Conservation (phyloP, 2,888 invertebrate species). For the Noctua janthina region DNA sequence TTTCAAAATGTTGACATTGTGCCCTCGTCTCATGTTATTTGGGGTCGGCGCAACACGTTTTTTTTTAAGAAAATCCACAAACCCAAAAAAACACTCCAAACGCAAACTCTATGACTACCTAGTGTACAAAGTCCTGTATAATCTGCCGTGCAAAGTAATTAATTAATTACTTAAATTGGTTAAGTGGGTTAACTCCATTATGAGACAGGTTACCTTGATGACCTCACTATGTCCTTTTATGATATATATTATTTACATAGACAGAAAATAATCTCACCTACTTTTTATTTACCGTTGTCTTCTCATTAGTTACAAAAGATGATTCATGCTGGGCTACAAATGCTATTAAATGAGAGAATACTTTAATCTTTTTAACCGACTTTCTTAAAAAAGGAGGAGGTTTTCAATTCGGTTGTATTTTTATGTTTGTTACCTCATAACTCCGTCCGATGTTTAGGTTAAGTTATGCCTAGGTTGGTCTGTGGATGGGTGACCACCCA, state of each 20-base stretch:
- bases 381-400: no score
- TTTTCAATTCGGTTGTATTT: no score
- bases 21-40: no score
- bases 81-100: neutral
- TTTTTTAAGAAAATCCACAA: no score
- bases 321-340: conserved; percentile 6
- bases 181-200: conserved; percentile 30
- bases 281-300: conserved; percentile 14
- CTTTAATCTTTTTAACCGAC: neutral
- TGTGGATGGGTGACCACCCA: no score
- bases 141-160: conserved; percentile 22
- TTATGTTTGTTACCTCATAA: no score
- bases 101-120: neutral
- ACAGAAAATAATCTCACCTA: neutral
- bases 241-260: neutral
- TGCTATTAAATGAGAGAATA: neutral
- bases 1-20: no score
- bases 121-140: conserved; percentile 12
- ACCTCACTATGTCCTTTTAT: neutral
- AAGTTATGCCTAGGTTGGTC: no score
- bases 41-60: no score
- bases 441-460: no score
- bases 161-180: conserved; percentile 40
- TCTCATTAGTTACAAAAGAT: neutral
- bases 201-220: conserved; percentile 13